phyloP scores from a whole-genome alignment of 2,888 invertebrate genomes.

The Stratiomys singularior region DNA sequence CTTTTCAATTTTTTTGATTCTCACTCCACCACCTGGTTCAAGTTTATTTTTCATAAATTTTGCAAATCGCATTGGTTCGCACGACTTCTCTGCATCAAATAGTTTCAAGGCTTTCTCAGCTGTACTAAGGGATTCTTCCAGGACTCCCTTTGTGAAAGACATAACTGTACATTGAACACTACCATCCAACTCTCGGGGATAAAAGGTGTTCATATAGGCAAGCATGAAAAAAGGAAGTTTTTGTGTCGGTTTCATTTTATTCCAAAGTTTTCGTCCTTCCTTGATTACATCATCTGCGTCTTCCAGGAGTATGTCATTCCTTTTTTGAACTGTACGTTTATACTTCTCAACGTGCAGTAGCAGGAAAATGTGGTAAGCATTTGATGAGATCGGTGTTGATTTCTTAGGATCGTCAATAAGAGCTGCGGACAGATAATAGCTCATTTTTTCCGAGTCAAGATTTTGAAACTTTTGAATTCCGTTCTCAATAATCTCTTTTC shows the following conservation, averaged over 20 bases:
- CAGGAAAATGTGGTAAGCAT: slow-evolving; percentile 44
- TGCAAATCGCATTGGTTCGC: background rate
- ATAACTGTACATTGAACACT: slow-evolving; percentile 1
- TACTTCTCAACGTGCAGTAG: slow-evolving; percentile 27
- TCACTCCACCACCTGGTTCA: background rate
- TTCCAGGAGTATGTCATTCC: background rate
- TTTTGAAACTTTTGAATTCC: slow-evolving; percentile 37
- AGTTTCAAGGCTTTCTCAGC: slow-evolving; percentile 1
- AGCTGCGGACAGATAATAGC: slow-evolving; percentile 46
- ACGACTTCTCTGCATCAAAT: slow-evolving; percentile 2
- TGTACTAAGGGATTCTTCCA: background rate
- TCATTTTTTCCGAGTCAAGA: slow-evolving; percentile 20
- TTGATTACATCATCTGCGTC: slow-evolving; percentile 11
- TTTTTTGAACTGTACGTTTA: background rate
- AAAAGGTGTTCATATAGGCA: slow-evolving; percentile 43
- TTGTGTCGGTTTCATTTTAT: slow-evolving; percentile 36
- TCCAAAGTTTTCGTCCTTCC: slow-evolving; percentile 42
- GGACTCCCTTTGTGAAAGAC: background rate
- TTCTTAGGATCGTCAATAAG: slow-evolving; percentile 36
- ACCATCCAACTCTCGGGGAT: slow-evolving; percentile 36
- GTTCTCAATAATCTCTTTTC: slow-evolving; percentile 17
- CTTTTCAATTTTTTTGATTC: background rate
- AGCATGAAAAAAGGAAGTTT: slow-evolving; percentile 47
- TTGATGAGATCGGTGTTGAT: slow-evolving; percentile 34
- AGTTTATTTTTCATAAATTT: background rate